These are phyloP conservation scores for Daboia siamensis DNA, from an alignment of 2,113 vertebrate species.

Conservation along the genomic window DNA sequence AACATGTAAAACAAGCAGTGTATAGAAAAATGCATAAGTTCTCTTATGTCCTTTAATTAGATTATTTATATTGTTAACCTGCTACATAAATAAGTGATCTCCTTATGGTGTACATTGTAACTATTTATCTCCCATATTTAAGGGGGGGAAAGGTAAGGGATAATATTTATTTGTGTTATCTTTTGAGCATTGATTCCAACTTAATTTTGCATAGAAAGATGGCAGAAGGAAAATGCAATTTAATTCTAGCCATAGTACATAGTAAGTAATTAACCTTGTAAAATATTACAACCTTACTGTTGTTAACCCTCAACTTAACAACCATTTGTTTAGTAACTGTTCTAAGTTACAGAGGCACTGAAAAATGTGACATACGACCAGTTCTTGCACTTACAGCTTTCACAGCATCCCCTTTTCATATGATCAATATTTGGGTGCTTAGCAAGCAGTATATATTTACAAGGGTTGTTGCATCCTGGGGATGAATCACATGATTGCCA, in stretches of 20 bases:
- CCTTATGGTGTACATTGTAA: slow-evolving; percentile 38
- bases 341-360: too few relatives aligned
- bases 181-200: slow-evolving; percentile 8
- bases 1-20: background rate
- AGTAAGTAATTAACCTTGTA: slow-evolving; percentile 10
- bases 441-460: background rate
- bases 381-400: too few relatives aligned
- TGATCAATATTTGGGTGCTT: background rate
- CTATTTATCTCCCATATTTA: slow-evolving; percentile 54
- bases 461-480: background rate
- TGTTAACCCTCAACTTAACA: background rate
- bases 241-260: slow-evolving; percentile 20
- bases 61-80: background rate
- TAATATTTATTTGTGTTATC: slow-evolving; percentile 34
- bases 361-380: too few relatives aligned
- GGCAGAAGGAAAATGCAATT: background rate
- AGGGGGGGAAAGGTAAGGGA: slow-evolving; percentile 24
- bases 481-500: background rate
- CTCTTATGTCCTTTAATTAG: background rate
- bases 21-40: background rate
- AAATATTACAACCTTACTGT: slow-evolving; percentile 7
- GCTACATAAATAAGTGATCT: slow-evolving; percentile 32
- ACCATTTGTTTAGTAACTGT: background rate
- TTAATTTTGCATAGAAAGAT: background rate
- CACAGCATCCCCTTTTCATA: background rate